phyloP scores from a whole-genome alignment of 2,113 vertebrate genomes.

The Stictonetta naevosa region DNA sequence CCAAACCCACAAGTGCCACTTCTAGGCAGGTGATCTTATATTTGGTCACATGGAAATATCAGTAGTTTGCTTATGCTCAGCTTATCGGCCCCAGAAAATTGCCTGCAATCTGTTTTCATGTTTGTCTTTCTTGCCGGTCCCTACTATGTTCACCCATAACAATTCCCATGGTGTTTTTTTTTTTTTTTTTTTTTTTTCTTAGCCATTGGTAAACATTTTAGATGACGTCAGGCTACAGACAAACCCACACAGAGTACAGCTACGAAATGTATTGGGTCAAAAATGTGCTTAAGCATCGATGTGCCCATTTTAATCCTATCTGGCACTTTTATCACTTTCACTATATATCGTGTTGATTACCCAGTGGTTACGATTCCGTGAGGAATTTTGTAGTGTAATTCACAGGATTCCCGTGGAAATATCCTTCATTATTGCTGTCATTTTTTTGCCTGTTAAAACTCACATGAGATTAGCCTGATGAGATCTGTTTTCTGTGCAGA shows the following conservation, averaged over 20 bases:
- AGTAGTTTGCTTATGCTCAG: neutral
- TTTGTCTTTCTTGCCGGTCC: neutral
- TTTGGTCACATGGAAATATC: neutral
- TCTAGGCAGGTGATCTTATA: neutral
- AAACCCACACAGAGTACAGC: neutral
- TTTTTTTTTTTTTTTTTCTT: neutral
- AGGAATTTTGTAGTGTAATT: neutral
- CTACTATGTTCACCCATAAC: neutral
- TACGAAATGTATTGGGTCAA: neutral
- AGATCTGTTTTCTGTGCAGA: neutral
- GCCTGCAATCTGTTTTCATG: neutral
- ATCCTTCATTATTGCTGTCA: neutral
- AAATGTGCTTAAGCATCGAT: neutral
- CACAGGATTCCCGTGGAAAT: neutral
- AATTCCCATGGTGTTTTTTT: neutral
- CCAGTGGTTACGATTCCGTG: neutral
- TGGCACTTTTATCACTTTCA: neutral
- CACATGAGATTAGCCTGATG: neutral
- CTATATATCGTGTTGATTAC: neutral
- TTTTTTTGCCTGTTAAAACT: neutral
- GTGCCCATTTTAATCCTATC: neutral
- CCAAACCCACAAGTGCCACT: rapidly evolving
- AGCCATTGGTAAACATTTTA: neutral
- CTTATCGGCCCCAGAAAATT: neutral
- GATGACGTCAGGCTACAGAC: neutral